Evolutionary conservation across 1,140 invertebrate genomes (phyloP).

Genomic region (Bathynomus jamesi): DNA sequence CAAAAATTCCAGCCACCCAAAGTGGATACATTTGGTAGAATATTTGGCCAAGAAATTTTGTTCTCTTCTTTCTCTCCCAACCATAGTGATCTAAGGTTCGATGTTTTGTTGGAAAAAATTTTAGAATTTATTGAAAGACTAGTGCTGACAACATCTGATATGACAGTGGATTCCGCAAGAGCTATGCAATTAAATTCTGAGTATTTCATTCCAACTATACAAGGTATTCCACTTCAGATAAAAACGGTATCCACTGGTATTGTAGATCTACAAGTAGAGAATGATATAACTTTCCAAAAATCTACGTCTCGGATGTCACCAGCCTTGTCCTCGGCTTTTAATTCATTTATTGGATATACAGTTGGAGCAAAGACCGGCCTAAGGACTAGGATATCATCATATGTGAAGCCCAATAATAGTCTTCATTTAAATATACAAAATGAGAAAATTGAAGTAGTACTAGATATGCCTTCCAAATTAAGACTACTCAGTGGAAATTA

Average conservation of each 20-base stretch:
- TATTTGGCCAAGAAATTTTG: neutral
- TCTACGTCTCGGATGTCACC: neutral
- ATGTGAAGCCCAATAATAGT: no score
- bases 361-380: neutral
- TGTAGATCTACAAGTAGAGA: neutral
- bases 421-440: no score
- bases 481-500: neutral
- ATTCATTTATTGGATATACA: neutral
- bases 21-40: neutral
- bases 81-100: neutral
- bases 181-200: neutral
- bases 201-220: neutral
- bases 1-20: neutral
- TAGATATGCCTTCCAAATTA: neutral
- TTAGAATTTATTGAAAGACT: neutral
- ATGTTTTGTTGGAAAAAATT: neutral
- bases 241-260: neutral
- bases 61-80: neutral
- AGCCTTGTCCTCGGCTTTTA: neutral
- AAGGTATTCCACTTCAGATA: neutral
- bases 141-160: neutral
- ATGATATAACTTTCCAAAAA: no score
- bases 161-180: neutral
- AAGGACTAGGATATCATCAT: neutral
- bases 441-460: neutral